Evolutionary conservation across 2,113 vertebrate genomes (phyloP).

Genomic region (Tragelaphus scriptus): DNA sequence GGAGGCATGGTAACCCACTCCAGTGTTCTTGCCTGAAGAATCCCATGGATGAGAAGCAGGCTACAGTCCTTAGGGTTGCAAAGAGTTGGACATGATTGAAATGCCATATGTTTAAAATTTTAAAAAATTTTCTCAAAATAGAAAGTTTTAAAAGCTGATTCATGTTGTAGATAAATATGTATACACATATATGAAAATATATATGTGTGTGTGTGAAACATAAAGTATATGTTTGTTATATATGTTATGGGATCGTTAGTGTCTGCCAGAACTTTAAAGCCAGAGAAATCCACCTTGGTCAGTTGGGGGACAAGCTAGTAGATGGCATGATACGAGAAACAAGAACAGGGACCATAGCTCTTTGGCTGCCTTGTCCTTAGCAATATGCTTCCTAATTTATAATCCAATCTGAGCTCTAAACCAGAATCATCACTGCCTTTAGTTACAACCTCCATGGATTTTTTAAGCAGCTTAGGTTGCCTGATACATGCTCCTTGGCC

Average conservation of each 20-base stretch:
- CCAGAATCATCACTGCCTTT: not conserved
- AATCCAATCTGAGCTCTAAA: not conserved
- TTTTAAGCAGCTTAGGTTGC: not conserved
- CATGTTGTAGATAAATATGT: not conserved
- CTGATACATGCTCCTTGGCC: not conserved
- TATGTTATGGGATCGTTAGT: not conserved
- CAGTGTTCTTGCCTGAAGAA: not conserved
- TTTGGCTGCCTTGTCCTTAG: not conserved
- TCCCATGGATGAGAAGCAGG: not conserved
- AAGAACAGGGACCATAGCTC: not conserved
- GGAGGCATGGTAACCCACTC: not conserved
- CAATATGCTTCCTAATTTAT: not conserved
- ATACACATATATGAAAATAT: not conserved
- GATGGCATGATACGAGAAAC: not conserved
- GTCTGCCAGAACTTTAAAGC: not conserved
- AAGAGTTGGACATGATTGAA: not conserved
- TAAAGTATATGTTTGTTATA: not conserved
- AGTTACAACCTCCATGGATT: not conserved
- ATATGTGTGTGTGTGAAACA: not conserved
- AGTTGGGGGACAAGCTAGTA: not conserved
- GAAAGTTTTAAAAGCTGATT: constrained; percentile 4
- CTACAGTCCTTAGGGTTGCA: not conserved
- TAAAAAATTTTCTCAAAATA: not conserved
- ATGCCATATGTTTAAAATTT: not conserved
- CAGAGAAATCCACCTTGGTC: not conserved